Percentiles rank a stretch among this genome's conserved stretches.
Evolutionary conservation across 2,888 invertebrate genomes (phyloP).

Genomic region (Onthophagus sagittarius): DNA sequence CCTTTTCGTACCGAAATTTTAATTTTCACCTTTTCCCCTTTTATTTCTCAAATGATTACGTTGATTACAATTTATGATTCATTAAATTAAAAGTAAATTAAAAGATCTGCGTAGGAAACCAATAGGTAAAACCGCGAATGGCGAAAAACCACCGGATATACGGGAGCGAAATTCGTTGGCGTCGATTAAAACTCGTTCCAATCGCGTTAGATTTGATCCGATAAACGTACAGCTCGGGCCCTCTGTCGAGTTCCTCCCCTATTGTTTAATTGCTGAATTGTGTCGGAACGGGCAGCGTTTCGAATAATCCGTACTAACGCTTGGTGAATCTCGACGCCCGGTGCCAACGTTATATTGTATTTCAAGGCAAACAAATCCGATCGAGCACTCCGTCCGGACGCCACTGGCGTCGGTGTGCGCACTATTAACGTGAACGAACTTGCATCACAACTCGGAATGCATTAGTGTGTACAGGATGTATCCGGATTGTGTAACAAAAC

Average conservation of each 20-base stretch:
- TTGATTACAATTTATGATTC: background rate
- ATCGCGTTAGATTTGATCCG: background rate
- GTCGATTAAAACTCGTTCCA: background rate
- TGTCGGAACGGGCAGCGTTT: background rate
- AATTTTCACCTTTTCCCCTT: background rate
- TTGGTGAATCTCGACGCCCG: background rate
- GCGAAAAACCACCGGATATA: background rate
- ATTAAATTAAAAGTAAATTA: too few relatives aligned
- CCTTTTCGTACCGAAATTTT: background rate
- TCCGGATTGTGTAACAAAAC: background rate
- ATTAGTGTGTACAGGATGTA: background rate
- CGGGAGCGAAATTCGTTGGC: background rate
- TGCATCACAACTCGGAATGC: background rate
- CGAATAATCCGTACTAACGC: background rate
- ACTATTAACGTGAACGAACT: background rate
- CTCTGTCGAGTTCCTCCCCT: background rate
- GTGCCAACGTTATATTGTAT: background rate
- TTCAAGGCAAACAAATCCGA: background rate
- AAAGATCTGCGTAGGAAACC: too few relatives aligned
- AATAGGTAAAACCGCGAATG: background rate
- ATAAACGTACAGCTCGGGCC: background rate
- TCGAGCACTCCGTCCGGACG: background rate
- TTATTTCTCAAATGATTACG: background rate
- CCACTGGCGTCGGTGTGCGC: background rate
- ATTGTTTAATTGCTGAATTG: background rate